Conservation (phyloP, 2,888 invertebrate genomes). For the Papilio elwesi region DNA sequence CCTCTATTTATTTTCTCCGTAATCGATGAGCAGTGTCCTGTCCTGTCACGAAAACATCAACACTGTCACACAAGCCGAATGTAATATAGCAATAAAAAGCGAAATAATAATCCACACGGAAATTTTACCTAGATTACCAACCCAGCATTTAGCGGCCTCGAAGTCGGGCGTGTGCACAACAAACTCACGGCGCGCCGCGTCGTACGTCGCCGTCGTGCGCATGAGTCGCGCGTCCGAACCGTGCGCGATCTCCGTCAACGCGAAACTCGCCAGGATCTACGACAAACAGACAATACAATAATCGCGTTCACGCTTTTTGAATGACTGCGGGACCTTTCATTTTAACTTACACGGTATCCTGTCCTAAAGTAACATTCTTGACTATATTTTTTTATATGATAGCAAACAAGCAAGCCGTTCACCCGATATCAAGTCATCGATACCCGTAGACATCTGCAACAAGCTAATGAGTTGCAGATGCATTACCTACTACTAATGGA, state of each 20-base stretch:
- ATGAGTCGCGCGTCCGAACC: slow-evolving; percentile 97
- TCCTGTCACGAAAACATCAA: not conserved
- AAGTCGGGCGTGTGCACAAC: slow-evolving; percentile 96
- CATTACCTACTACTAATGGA: too few species aligned
- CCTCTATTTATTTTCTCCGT: too few species aligned
- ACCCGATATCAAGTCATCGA: too few species aligned
- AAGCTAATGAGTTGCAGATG: too few species aligned
- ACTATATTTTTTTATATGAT: too few species aligned
- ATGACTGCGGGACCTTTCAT: too few species aligned
- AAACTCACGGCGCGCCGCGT: slow-evolving; percentile 90
- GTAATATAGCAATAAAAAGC: slow-evolving; percentile 28
- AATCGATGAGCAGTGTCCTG: too few species aligned
- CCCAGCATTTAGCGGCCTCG: slow-evolving; percentile 98
- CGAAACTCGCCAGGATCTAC: slow-evolving; percentile 91
- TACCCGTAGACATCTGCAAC: too few species aligned
- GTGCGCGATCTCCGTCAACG: slow-evolving; percentile 96
- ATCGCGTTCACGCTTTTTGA: not conserved
- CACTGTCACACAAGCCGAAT: not conserved
- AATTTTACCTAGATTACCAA: slow-evolving; percentile 92
- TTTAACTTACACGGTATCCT: too few species aligned
- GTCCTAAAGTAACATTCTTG: too few species aligned
- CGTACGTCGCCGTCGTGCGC: slow-evolving; percentile 95
- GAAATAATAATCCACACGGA: slow-evolving; percentile 57
- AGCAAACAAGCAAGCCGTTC: too few species aligned
- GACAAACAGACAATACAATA: not conserved